Conservation (phyloP, 1,140 invertebrate genomes). For the Drosophila tropicalis region DNA sequence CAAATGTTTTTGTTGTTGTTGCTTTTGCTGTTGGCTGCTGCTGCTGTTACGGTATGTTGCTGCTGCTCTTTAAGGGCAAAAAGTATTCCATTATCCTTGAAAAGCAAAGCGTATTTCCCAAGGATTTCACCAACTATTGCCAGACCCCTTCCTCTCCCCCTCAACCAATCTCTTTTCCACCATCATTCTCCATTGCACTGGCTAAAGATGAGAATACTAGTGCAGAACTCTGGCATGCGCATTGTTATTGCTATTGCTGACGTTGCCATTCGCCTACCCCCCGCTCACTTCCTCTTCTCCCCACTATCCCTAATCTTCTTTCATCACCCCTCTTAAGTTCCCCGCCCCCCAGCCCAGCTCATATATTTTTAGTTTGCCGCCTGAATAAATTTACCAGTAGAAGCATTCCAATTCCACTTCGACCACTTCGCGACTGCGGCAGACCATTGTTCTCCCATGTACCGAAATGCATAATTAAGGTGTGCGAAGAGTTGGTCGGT, state of each 20-base stretch:
- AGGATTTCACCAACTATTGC: conserved; percentile 59
- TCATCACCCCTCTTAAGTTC: not conserved
- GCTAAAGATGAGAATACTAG: conserved; percentile 6
- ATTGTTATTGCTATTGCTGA: conserved; percentile 64
- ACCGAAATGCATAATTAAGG: conserved; percentile 72
- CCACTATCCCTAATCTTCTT: not conserved
- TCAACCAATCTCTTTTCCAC: not conserved
- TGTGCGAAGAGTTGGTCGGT: conserved; percentile 13
- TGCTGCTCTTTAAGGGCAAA: conserved; percentile 74
- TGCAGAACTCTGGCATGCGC: conserved; percentile 64
- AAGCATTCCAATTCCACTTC: conserved; percentile 7
- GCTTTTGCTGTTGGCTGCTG: conserved; percentile 20
- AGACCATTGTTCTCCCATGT: conserved; percentile 39
- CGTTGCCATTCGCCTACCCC: conserved; percentile 17
- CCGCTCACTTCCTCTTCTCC: not conserved
- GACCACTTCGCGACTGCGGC: conserved; percentile 21
- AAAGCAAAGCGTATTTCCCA: conserved; percentile 66
- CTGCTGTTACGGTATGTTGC: conserved; percentile 51
- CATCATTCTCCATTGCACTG: not conserved
- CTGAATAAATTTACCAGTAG: conserved; percentile 60
- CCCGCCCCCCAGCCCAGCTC: conserved; percentile 30
- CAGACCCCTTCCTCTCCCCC: conserved; percentile 11
- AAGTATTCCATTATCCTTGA: conserved; percentile 79
- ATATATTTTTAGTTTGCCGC: conserved; percentile 72
- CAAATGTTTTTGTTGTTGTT: conserved; percentile 51